Conservation (phyloP, 2,797 vertebrate species). For the Mastacembelus armatus region DNA sequence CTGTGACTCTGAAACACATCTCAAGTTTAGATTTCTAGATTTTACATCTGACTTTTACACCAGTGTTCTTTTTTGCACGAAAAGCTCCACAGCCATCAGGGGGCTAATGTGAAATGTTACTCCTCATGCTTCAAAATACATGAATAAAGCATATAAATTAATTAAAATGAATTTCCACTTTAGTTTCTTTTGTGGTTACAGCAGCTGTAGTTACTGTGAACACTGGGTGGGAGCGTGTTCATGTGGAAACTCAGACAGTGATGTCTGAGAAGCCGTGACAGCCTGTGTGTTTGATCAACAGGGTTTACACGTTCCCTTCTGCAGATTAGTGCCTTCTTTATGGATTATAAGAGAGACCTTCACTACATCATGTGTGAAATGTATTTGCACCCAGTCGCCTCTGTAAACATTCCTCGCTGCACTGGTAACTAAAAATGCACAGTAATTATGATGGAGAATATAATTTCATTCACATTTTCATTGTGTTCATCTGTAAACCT, state of each 20-base stretch:
- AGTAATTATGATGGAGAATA: too few species aligned
- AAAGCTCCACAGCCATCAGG: neutral
- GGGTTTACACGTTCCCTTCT: conserved; percentile 2
- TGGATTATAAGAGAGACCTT: conserved; percentile 14
- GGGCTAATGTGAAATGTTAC: neutral
- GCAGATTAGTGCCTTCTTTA: conserved; percentile 27
- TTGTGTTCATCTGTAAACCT: too few species aligned
- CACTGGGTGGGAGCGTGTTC: conserved; percentile 25
- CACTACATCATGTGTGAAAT: neutral
- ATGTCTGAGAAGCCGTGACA: conserved; percentile 2
- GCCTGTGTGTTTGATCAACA: conserved; percentile 9
- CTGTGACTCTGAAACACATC: too few species aligned
- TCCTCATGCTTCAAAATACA: too few species aligned
- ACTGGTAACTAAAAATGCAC: neutral
- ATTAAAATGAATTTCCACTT: too few species aligned
- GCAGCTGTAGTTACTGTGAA: neutral
- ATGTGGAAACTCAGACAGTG: neutral
- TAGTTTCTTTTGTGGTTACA: too few species aligned
- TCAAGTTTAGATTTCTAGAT: too few species aligned
- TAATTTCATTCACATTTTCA: too few species aligned
- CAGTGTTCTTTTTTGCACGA: too few species aligned
- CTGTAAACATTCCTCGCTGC: neutral
- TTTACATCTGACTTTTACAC: neutral
- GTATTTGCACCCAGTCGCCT: neutral
- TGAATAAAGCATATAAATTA: too few species aligned